Evolutionary conservation across 2,797 vertebrate genomes (phyloP), one percentile per base, ranked within the genome.

Genomic region (Phrynocephalus vlangalii): DNA sequence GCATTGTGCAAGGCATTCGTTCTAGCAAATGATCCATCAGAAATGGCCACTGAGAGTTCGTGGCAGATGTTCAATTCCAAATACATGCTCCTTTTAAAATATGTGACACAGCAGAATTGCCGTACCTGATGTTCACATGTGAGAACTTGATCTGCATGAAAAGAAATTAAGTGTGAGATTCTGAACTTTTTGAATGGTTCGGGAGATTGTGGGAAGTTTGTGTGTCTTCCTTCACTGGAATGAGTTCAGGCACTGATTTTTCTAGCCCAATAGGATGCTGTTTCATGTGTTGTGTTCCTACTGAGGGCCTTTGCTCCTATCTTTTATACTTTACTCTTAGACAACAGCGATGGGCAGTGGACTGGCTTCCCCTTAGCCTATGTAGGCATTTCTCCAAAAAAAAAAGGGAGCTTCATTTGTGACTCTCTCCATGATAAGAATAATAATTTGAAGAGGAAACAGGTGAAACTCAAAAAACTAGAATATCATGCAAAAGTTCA

Each of bases 61-160:
- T 76, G 88, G 78, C 88, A 94, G 93, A 91, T 94, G 92, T 93
- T 92, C 63, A 88, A 88, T 87, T 91, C 50, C 60, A 89, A 88
- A 79, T 11, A 7, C 4, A 0, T 72, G 1, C 83, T 66, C 87
- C 56, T 90, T 91, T 93, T 84, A 82, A 92, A 92, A 90, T 81
- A 48, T 85, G 60, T 75, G 82, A 77, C 73, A 80, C 52, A 77
- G 44, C 52, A 85, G 28, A 22, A 7, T 56, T 85, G 33, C 1
- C 60, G 11, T 79, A 9, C 79, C 89, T 24, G 33, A 66, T 52
- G 80, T 87, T 38, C 63, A 16, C 26, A 50, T 44, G 13, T 71
- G 68, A 70, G 48, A 80, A 75, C 75, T 73, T 66, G 38, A 76
- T 7, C 3, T 76, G 84, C 89, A 75, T 50, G 22, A 85, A 81